phyloP scores from a whole-genome alignment of 2,888 invertebrate genomes.

The Xestia ashworthii region DNA sequence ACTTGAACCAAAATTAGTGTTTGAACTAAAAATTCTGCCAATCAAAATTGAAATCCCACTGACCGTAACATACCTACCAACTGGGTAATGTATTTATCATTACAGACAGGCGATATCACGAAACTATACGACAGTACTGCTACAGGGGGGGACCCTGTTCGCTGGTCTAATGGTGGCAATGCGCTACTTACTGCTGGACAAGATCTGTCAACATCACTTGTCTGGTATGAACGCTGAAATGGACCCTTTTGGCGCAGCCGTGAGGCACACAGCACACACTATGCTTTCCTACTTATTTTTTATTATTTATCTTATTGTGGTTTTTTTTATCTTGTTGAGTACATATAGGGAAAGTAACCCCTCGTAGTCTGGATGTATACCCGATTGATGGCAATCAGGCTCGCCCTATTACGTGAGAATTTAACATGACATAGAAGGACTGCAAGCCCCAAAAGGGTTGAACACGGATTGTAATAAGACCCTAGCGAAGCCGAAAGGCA shows the following conservation, averaged over 20 bases:
- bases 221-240: too few relatives aligned
- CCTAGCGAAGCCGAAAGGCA: too few relatives aligned
- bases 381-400: not conserved
- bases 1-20: not conserved
- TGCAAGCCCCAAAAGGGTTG: not conserved
- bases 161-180: not conserved
- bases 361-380: too few relatives aligned
- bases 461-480: too few relatives aligned
- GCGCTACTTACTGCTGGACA: not conserved
- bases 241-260: too few relatives aligned
- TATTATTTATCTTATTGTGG: not conserved
- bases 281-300: too few relatives aligned
- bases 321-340: too few relatives aligned
- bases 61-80: not conserved
- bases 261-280: too few relatives aligned
- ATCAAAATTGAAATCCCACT: not conserved
- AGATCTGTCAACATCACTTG: not conserved
- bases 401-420: not conserved
- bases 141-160: not conserved
- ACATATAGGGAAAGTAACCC: not conserved
- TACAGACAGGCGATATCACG: not conserved
- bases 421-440: not conserved
- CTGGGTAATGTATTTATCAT: slow-evolving; percentile 1
- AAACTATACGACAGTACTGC: not conserved
- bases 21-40: not conserved